phyloP scores from a whole-genome alignment of 23 tunicate genomes.

The Botrylloides violaceus region DNA sequence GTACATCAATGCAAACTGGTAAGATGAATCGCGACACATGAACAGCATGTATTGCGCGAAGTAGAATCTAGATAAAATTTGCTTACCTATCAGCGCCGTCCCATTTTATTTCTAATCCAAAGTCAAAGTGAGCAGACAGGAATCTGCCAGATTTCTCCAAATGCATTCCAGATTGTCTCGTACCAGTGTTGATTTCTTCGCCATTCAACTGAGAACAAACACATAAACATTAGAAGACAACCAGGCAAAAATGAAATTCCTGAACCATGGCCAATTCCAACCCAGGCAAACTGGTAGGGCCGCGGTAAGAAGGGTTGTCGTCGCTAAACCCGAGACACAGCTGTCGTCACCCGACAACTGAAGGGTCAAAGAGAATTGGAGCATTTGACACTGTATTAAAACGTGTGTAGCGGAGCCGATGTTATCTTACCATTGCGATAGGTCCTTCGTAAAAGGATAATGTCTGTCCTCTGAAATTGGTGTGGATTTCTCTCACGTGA shows the following conservation, averaged over 20 bases:
- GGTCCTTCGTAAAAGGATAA: conserved; percentile 40
- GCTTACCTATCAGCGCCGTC: conserved; percentile 66
- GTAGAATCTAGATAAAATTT: no score
- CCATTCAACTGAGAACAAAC: conserved; percentile 23
- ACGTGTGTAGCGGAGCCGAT: no score
- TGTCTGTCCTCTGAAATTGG: conserved; percentile 22
- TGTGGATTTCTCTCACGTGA: conserved; percentile 50
- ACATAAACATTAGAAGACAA: no score
- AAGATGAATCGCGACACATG: neutral
- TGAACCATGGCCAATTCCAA: no score
- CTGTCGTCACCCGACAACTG: no score
- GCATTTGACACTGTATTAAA: no score
- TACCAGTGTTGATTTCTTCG: conserved; percentile 41
- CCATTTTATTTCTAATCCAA: conserved; percentile 46
- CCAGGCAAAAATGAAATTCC: no score
- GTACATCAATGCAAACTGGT: neutral
- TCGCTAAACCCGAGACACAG: no score
- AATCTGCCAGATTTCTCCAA: conserved; percentile 32
- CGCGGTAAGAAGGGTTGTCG: no score
- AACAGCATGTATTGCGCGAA: neutral
- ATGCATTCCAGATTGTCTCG: conserved; percentile 31
- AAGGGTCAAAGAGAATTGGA: no score
- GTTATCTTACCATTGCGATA: conserved; percentile 33
- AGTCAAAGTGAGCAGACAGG: conserved; percentile 31
- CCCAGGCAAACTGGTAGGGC: no score